Conservation (phyloP, 2,888 invertebrate species). For the Pterostichus madidus region DNA sequence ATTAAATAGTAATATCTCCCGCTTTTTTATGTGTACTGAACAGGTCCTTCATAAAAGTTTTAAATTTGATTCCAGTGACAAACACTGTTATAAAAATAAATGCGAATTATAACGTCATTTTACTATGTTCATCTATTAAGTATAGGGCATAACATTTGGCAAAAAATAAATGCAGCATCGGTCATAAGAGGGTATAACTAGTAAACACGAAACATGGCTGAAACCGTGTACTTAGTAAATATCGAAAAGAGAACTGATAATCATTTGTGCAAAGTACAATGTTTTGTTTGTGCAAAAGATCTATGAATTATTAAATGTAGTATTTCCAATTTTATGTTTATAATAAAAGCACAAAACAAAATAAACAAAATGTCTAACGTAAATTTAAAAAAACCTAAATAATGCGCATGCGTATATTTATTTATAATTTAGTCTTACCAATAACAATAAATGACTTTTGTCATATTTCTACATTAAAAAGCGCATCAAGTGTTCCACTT, state of each 20-base stretch:
- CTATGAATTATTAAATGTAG: too few relatives aligned
- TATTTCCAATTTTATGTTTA: not conserved
- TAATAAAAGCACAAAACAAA: constrained; percentile 17
- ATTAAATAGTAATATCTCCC: not conserved
- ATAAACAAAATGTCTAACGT: constrained; percentile 22
- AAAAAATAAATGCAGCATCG: too few relatives aligned
- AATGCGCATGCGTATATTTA: too few relatives aligned
- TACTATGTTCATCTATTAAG: too few relatives aligned
- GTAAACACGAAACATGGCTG: constrained; percentile 36
- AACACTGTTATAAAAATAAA: too few relatives aligned
- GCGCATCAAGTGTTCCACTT: not conserved
- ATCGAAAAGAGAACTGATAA: not conserved
- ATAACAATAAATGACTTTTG: too few relatives aligned
- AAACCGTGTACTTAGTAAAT: constrained; percentile 3
- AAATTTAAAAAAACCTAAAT: not conserved
- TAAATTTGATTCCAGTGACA: too few relatives aligned
- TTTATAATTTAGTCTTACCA: too few relatives aligned
- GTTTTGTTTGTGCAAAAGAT: too few relatives aligned
- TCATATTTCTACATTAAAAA: too few relatives aligned
- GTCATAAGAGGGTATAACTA: not conserved
- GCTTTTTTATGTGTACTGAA: constrained; percentile 27
- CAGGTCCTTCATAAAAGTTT: not conserved
- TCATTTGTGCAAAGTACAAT: not conserved
- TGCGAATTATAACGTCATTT: too few relatives aligned
- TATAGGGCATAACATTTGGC: too few relatives aligned